Base-by-base conservation (phyloP, 2,113 vertebrate species). In the Istiophorus platypterus region DNA sequence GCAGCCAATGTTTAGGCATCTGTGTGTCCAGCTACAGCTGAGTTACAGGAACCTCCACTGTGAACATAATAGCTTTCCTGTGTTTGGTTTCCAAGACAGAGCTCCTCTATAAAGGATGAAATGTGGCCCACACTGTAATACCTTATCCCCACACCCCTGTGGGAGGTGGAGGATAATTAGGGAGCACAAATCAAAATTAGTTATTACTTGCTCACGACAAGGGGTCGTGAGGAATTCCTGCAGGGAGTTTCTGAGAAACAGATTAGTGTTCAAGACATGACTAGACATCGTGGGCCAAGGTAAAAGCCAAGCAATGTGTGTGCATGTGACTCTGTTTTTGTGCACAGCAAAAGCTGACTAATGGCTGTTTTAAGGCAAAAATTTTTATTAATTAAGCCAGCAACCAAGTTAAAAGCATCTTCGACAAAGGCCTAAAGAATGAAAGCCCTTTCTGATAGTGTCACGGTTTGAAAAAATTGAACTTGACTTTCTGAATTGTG, bases 131-230 rank as follows among this genome's bases (percentile, higher is more conserved):
- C 20, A 63, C 37, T 87, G 66, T 82, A 81, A 72, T 74, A 78
- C 81, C 76, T 79, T 81, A 61, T 67, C 51, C 76, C 59, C 39
- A 8, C 27, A 11, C 18, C 75, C 26, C 65, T 22, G 57, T n/a
- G 61, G 85, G 91, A 73, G 85, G 51, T 49, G 61, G 39, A 58
- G 29, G 45, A 91, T 74, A 86, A 90, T 84, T 77, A 54, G 59
- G 41, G 51, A 71, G 76, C 85, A 91, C 83, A 93, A 92, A 92
- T 93, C 88, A 92, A 82, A 91, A 89, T 91, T 89, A 84, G 87
- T 63, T 54, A 59, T 81, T 64, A 41, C 64, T 73, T 87, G 87
- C 86, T 90, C 78, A 61, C 88, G 10, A 26, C 20, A 18, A 78
- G 84, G 71, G 88, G 78, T 86, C 66, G 4, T 59, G 58, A 70